Evolutionary conservation across 2,888 invertebrate species (phyloP), one percentile per base, ranked within the genome.

Genomic region (Orchesellides sinensis): DNA sequence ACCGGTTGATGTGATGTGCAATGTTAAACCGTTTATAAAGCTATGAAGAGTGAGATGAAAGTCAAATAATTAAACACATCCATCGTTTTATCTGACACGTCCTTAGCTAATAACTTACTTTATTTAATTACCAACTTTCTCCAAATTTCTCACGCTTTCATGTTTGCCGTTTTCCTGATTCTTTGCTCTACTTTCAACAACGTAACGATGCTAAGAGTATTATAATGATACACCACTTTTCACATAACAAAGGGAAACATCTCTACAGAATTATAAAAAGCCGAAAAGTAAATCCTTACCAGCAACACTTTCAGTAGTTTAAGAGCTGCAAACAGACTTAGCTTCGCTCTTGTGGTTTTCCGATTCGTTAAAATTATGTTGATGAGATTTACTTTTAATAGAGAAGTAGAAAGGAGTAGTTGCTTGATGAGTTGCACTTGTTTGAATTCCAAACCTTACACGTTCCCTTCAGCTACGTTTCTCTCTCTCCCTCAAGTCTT

Each of bases 81-180:
- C n/a, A 12, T 17, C 61, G 47, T 27, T 56, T 29, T 45, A 47
- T 59, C 59, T 6, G 21, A 29, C 61, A 72, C 19, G 29, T 47
- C 40, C 17, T 25, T 35, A 23, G 23, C 45, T 52, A 63, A 73
- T 73, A n/a, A n/a, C n/a, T n/a, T 73, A 47, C 21, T 73, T 52
- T 63, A 63, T 63, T 70, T 73, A 73, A 73, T 73, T 73, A 63
- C 49, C n/a, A 52, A 63, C 21, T 63, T 32, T 23, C 32, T 32
- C 21, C 25, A 14, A 21, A 73, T 27, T 73, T 73, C 61, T 27
- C 73, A 23, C 21, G 12, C 49, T 47, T 45, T 47, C 59, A 35
- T 17, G 2, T 40, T 17, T 19, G 23, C 25, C 6, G 23, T 54
- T 54, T 23, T 21, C 23, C 6, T 25, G 25, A 54, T 29, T 8